These are phyloP conservation scores for Chelonus insularis DNA, from an alignment of 1,140 invertebrate species.

Conservation along the genomic window DNA sequence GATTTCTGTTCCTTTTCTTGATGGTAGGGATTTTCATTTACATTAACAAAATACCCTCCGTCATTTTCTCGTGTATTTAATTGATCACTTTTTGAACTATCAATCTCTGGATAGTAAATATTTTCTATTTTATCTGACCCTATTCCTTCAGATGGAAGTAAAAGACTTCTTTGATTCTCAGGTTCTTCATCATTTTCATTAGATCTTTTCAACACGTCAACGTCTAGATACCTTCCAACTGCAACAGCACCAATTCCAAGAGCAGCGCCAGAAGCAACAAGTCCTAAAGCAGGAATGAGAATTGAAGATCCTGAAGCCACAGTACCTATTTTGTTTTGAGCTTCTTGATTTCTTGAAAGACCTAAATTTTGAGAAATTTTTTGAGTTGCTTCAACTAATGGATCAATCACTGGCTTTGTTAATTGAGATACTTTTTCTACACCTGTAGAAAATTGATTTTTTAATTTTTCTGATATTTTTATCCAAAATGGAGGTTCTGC, in stretches of 20 bases:
- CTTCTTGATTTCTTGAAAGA: conserved; percentile 60
- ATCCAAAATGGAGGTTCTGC: conserved; percentile 71
- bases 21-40: conserved; percentile 10
- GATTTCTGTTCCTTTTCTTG: no score
- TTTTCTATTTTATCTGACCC: background rate
- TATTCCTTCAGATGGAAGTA: background rate
- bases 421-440: conserved; percentile 71
- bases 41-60: conserved; percentile 28
- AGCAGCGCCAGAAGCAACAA: conserved; percentile 78
- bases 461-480: conserved; percentile 71
- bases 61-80: conserved; percentile 19
- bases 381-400: conserved; percentile 74
- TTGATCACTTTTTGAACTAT: background rate
- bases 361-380: conserved; percentile 78
- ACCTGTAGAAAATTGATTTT: conserved; percentile 70
- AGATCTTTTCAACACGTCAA: conserved; percentile 64
- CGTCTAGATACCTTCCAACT: conserved; percentile 72
- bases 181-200: conserved; percentile 51
- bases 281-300: conserved; percentile 72
- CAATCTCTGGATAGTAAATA: conserved; percentile 14
- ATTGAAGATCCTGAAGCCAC: conserved; percentile 63
- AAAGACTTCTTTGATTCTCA: conserved; percentile 64
- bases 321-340: conserved; percentile 73
- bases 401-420: conserved; percentile 72
- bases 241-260: conserved; percentile 77